Conservation (phyloP, 92 coral and sea anemone species). For the Epizoanthus ramosus region DNA sequence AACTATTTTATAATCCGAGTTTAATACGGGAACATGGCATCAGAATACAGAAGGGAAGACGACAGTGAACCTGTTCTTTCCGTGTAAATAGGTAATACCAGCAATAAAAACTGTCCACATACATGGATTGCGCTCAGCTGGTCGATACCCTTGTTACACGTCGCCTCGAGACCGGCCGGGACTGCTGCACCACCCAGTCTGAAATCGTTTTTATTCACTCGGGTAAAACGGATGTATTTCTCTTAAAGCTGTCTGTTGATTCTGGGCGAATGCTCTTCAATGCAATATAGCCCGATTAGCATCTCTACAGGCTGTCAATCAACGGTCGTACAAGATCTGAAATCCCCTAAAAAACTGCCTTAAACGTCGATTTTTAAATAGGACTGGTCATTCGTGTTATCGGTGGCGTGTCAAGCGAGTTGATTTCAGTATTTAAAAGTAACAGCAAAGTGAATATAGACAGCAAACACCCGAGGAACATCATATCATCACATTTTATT, state of each 20-base stretch:
- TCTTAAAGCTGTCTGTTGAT: background rate
- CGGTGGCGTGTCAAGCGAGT: background rate
- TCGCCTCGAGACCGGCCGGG: too few relatives aligned
- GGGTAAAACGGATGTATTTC: background rate
- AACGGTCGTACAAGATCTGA: background rate
- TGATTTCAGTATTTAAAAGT: constrained; percentile 4
- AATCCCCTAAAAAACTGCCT: background rate
- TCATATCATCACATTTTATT: constrained; percentile 27
- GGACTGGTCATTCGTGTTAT: background rate
- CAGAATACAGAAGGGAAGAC: too few relatives aligned
- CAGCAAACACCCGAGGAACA: too few relatives aligned
- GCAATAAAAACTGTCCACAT: too few relatives aligned
- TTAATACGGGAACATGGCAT: too few relatives aligned
- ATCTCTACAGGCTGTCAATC: constrained; percentile 8
- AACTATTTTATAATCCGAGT: too few relatives aligned
- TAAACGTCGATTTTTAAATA: background rate
- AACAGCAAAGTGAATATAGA: background rate
- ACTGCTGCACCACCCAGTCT: too few relatives aligned
- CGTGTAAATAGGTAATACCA: too few relatives aligned
- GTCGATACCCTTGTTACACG: too few relatives aligned
- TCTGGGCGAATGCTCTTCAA: background rate
- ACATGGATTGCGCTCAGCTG: too few relatives aligned
- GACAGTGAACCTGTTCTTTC: too few relatives aligned
- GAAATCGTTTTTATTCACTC: background rate
- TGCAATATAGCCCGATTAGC: constrained; percentile 6